These are phyloP conservation scores for Peromyscus leucopus DNA, from an alignment of 2,113 vertebrate species.

Conservation along the genomic window DNA sequence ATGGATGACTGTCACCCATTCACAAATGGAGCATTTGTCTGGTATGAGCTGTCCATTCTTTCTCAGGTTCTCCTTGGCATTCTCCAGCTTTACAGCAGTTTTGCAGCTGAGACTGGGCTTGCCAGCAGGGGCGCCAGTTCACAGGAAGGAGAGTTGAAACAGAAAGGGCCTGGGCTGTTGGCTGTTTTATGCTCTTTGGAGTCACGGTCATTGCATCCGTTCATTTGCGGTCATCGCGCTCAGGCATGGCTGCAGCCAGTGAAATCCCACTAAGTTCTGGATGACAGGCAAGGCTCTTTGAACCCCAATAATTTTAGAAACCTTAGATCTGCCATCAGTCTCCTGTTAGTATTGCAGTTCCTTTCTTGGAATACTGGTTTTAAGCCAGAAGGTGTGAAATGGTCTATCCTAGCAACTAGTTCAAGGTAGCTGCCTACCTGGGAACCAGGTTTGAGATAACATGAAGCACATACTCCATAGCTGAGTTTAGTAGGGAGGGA, in stretches of 20 bases:
- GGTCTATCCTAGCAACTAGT: not conserved
- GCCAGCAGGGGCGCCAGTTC: not conserved
- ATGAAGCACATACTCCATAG: not conserved
- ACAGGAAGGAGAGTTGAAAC: not conserved
- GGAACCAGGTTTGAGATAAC: not conserved
- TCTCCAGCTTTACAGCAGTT: not conserved
- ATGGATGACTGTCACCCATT: not conserved
- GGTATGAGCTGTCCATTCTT: not conserved
- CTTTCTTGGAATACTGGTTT: not conserved
- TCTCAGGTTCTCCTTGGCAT: not conserved
- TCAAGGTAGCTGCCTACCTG: not conserved
- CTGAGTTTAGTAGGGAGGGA: not conserved
- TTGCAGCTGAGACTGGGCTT: not conserved
- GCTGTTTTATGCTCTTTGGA: not conserved
- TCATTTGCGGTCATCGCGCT: rapidly evolving
- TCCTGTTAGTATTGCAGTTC: not conserved
- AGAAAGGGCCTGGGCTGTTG: not conserved
- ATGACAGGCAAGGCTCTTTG: not conserved
- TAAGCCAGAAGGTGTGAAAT: not conserved
- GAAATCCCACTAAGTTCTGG: not conserved
- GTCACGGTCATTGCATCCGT: not conserved
- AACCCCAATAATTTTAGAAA: not conserved
- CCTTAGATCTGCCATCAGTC: not conserved
- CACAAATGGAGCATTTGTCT: not conserved
- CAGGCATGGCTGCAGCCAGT: not conserved